phyloP scores from a whole-genome alignment of 23 tunicate genomes.

The Trididemnum nubilum region DNA sequence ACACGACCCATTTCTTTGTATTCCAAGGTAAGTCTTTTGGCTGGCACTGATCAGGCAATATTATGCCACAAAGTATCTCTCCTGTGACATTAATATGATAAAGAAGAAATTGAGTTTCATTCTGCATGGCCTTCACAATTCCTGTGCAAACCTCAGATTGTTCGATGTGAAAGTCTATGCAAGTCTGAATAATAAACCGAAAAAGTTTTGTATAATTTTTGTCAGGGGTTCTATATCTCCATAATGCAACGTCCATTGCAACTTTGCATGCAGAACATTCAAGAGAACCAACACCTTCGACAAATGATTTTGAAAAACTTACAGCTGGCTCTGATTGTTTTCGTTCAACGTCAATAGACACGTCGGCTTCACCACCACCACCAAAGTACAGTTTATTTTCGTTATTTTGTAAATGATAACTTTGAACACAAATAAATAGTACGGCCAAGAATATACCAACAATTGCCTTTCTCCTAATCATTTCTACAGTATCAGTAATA shows the following conservation, averaged over 20 bases:
- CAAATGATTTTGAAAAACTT: neutral
- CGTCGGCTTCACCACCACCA: neutral
- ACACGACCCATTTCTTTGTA: slow-evolving; percentile 64
- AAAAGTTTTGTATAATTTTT: slow-evolving; percentile 68
- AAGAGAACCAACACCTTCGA: neutral
- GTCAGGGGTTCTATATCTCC: slow-evolving; percentile 73
- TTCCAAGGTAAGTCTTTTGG: slow-evolving; percentile 76
- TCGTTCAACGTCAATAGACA: neutral
- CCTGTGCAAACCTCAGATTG: slow-evolving; percentile 56
- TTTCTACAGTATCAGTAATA: too few species aligned
- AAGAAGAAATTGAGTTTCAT: slow-evolving; percentile 56
- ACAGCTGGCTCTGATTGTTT: neutral
- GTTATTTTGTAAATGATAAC: neutral
- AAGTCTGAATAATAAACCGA: slow-evolving; percentile 28
- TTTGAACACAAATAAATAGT: neutral
- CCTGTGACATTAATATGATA: slow-evolving; percentile 40
- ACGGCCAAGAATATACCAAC: too few species aligned
- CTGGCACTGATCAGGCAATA: slow-evolving; percentile 61
- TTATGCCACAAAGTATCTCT: slow-evolving; percentile 71
- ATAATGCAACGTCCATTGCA: slow-evolving; percentile 48
- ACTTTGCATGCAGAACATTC: slow-evolving; percentile 62
- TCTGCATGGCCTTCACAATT: slow-evolving; percentile 49
- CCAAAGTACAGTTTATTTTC: neutral
- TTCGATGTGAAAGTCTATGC: slow-evolving; percentile 55
- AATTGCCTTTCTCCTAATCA: too few species aligned